Percentiles rank a stretch among this genome's conserved stretches.
Evolutionary conservation across 2,797 vertebrate species (phyloP).

Genomic region (Sphenodon punctatus): DNA sequence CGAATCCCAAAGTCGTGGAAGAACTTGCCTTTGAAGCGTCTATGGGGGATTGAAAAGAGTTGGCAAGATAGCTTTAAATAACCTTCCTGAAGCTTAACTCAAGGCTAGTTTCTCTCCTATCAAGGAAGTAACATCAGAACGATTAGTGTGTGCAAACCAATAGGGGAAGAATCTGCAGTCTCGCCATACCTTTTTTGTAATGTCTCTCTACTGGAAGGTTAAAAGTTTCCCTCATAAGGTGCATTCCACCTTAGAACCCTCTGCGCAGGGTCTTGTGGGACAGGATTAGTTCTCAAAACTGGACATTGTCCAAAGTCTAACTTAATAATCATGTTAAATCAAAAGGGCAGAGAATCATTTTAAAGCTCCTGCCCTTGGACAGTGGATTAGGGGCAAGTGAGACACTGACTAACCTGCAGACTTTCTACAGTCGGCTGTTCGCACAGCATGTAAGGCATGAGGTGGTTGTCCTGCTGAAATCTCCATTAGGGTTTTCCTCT

Average conservation of each 20-base stretch:
- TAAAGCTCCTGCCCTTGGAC: not conserved
- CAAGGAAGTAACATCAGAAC: too few relatives aligned
- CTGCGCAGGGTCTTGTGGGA: accelerated
- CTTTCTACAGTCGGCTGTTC: not conserved
- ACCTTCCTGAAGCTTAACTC: too few relatives aligned
- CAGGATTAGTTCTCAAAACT: not conserved
- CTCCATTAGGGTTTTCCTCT: not conserved
- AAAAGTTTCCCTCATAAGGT: not conserved
- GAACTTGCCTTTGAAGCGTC: accelerated
- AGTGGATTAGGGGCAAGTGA: not conserved
- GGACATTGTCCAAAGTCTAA: accelerated
- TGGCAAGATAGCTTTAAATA: not conserved
- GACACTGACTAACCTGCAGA: not conserved
- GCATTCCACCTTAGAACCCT: not conserved
- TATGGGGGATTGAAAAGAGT: not conserved
- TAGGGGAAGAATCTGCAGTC: too few relatives aligned
- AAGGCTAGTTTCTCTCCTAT: too few relatives aligned
- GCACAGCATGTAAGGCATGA: not conserved
- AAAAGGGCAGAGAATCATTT: not conserved
- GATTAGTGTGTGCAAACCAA: too few relatives aligned
- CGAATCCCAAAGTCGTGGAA: not conserved
- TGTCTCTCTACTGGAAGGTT: too few relatives aligned
- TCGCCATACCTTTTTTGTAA: too few relatives aligned
- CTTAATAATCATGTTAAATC: accelerated
- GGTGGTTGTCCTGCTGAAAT: not conserved